phyloP scores from a whole-genome alignment of 2,797 vertebrate species.

The Helostoma temminkii region DNA sequence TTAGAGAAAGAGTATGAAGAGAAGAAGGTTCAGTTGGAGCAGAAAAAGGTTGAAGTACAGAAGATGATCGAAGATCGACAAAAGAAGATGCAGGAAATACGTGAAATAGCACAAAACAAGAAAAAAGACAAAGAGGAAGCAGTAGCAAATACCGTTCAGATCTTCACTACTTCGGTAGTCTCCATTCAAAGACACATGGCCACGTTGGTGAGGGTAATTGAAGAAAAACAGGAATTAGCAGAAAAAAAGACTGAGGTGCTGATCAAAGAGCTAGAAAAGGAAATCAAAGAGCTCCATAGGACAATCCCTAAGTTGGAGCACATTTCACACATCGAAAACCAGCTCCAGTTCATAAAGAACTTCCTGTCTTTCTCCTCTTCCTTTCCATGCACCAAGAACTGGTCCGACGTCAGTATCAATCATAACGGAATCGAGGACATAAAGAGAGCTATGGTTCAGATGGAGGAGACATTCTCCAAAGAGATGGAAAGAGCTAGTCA shows the following conservation, averaged over 20 bases:
- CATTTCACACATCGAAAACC: slow-evolving; percentile 20
- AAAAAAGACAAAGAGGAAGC: slow-evolving; percentile 9
- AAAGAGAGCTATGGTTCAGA: slow-evolving; percentile 1
- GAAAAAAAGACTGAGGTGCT: slow-evolving; percentile 12
- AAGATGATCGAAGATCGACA: slow-evolving; percentile 18
- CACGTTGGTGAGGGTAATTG: slow-evolving; percentile 1
- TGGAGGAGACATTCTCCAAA: slow-evolving; percentile 11
- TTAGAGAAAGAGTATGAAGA: slow-evolving; percentile 41
- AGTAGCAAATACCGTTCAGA: background rate
- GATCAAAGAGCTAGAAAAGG: slow-evolving; percentile 23
- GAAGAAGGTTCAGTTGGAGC: slow-evolving; percentile 24
- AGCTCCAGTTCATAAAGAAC: slow-evolving; percentile 15
- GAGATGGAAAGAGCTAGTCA: background rate
- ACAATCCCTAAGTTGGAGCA: slow-evolving; percentile 10
- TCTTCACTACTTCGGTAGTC: background rate
- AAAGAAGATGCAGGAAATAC: slow-evolving; percentile 32
- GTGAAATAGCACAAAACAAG: background rate
- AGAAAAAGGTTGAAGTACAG: background rate
- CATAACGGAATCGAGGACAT: background rate
- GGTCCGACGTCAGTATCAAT: slow-evolving; percentile 16
- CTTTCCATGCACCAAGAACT: slow-evolving; percentile 9
- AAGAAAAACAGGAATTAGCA: slow-evolving; percentile 7
- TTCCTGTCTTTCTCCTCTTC: background rate
- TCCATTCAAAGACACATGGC: background rate
- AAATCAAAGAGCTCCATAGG: slow-evolving; percentile 13